These are phyloP conservation scores for Centropyge bicolor DNA, from an alignment of 2,797 vertebrate species.

Conservation along the genomic window DNA sequence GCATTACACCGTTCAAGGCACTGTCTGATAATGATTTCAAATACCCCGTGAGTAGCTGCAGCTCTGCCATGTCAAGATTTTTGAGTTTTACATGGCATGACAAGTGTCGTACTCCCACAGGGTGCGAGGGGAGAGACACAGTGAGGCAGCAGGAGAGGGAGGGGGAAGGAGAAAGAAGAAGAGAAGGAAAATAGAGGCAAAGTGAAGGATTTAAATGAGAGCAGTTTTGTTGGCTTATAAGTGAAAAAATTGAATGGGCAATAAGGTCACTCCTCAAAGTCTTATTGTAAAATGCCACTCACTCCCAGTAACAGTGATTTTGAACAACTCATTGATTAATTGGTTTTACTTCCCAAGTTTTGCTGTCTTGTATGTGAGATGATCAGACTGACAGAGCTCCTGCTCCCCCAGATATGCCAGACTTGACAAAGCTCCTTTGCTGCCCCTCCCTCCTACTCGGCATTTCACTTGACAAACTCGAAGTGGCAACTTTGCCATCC, in stretches of 20 bases:
- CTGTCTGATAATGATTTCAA: slow-evolving; percentile 75
- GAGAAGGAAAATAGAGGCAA: neutral
- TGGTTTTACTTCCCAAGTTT: slow-evolving; percentile 49
- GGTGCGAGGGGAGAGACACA: slow-evolving; percentile 20
- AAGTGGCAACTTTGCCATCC: slow-evolving; percentile 80
- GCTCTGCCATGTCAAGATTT: slow-evolving; percentile 66
- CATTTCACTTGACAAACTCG: slow-evolving; percentile 79
- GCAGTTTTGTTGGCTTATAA: slow-evolving; percentile 20
- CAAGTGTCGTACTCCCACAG: slow-evolving; percentile 64
- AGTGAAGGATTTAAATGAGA: slow-evolving; percentile 32
- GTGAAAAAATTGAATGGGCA: slow-evolving; percentile 24
- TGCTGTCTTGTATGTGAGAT: slow-evolving; percentile 74
- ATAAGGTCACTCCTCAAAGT: slow-evolving; percentile 12
- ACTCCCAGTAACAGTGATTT: slow-evolving; percentile 12
- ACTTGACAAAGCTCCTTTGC: slow-evolving; percentile 63
- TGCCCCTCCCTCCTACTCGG: slow-evolving; percentile 78
- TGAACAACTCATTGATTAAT: slow-evolving; percentile 33
- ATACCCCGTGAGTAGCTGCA: slow-evolving; percentile 55
- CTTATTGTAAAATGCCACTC: slow-evolving; percentile 23
- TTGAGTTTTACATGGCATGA: slow-evolving; percentile 71
- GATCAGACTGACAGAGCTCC: slow-evolving; percentile 85
- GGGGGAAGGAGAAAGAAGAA: neutral
- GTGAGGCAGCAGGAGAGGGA: neutral
- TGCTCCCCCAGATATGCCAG: slow-evolving; percentile 78
- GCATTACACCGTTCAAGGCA: slow-evolving; percentile 57